Base-by-base conservation (phyloP, 2,888 invertebrate species). In the Papilio protenor region DNA sequence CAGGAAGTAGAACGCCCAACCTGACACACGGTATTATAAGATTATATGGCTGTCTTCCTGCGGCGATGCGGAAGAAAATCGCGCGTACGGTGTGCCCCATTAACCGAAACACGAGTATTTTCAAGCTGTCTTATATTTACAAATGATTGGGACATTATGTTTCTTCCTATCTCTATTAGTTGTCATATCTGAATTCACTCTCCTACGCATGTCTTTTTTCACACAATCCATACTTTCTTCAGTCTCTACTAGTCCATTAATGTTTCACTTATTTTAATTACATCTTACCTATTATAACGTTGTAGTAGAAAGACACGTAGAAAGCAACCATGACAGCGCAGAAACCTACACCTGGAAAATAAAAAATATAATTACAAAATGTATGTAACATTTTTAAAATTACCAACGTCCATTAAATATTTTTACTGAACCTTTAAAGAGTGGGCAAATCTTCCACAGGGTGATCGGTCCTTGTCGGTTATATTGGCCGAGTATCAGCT, bases 1-100 rank as follows among this genome's bases (percentile, higher is more conserved):
- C 83, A 98, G 95, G 93, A 97, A 98, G 94, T 97, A 97, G 82
- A 98, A 93, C 4, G 97, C 96, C 98, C 98, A 98, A 72, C 96
- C 95, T 94, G 83, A 5, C 12, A 79, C 70, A n/a, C 5, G 33
- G 33, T 23, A n/a, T 45, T 12, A 47, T 11, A 23, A 12, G 14
- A 52, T 14, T 49, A n/a, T 49, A 49, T 52, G 52, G 5, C 1
- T 16, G 5, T 1, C 49, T 14, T 14, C 12, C 3, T 14, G 14
- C 11, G 49, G 49, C 49, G 4, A 12, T 49, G 49, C 49, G 49
- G 14, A 49, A 14, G 14, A 14, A 49, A 49, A 55, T 2, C 33
- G 2, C 16, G n/a, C n/a, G 18, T n/a, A 27, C 40, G 14, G 40
- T 45, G 5, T 52, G 5, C 0, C 18, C 52, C 18, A 40, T 40